Evolutionary conservation across 2,797 vertebrate genomes (phyloP).

Genomic region (Coccyzus lansbergi): DNA sequence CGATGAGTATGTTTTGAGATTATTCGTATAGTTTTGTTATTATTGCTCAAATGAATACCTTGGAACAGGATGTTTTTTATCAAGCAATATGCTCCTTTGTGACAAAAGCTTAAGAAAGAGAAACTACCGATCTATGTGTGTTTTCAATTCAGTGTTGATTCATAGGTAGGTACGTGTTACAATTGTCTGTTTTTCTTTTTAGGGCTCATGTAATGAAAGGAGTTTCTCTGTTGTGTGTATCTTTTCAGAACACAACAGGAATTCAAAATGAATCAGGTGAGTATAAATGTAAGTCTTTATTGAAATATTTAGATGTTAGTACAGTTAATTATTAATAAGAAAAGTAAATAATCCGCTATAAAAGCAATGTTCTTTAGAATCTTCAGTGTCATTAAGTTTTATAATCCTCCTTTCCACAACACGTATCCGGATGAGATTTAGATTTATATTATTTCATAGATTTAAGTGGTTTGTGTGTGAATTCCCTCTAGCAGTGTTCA

Average conservation of each 20-base stretch:
- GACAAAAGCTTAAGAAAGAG: neutral
- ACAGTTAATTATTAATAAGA: constrained; percentile 53
- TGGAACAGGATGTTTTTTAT: neutral
- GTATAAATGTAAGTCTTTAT: constrained; percentile 73
- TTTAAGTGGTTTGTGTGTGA: neutral
- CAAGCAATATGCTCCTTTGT: neutral
- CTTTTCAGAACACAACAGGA: constrained; percentile 78
- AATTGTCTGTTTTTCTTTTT: constrained; percentile 80
- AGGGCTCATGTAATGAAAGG: constrained; percentile 80
- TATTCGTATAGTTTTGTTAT: too few relatives aligned
- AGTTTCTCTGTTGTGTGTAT: constrained; percentile 79
- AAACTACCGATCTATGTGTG: constrained; percentile 24
- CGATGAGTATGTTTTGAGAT: neutral
- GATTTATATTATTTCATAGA: neutral
- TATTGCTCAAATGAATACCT: too few relatives aligned
- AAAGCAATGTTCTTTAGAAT: constrained; percentile 6
- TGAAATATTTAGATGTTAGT: constrained; percentile 62
- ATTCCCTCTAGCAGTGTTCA: neutral
- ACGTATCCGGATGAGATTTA: neutral
- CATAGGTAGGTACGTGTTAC: constrained; percentile 66
- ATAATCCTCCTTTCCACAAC: neutral
- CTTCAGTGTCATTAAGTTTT: neutral
- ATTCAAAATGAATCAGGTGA: constrained; percentile 85
- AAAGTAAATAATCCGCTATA: constrained; percentile 14
- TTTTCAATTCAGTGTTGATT: constrained; percentile 56